phyloP scores from a whole-genome alignment of 1,140 invertebrate genomes.

The Zaprionus africanus region DNA sequence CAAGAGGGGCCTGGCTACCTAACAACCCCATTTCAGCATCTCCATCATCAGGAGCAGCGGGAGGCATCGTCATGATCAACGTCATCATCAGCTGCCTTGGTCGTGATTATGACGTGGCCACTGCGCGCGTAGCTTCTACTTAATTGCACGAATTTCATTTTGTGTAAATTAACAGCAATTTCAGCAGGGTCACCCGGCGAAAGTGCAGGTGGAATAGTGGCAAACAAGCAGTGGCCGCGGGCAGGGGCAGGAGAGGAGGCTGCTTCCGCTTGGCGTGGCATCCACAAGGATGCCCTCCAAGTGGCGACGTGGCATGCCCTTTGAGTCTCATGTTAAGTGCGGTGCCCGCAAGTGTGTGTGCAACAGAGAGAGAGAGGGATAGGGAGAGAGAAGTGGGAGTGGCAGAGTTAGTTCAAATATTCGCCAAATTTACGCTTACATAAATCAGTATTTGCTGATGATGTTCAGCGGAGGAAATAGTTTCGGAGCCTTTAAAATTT shows the following conservation, averaged over 20 bases:
- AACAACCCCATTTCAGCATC: constrained; percentile 16
- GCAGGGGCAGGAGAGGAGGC: neutral
- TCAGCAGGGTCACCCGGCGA: constrained; percentile 55
- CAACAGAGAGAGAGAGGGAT: neutral
- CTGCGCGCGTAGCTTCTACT: constrained; percentile 45
- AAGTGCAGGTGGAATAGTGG: constrained; percentile 50
- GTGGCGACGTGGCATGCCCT: constrained; percentile 15
- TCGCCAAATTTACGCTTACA: constrained; percentile 10
- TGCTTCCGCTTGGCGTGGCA: constrained; percentile 8
- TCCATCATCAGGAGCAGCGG: constrained; percentile 11
- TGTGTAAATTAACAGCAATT: constrained; percentile 82
- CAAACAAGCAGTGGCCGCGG: constrained; percentile 15
- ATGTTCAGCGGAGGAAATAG: neutral
- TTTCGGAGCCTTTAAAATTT: neutral
- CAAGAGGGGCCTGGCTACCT: neutral
- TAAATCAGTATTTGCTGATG: constrained; percentile 1
- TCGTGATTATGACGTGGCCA: constrained; percentile 37
- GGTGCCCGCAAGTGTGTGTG: constrained; percentile 11
- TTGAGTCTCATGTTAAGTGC: constrained; percentile 26
- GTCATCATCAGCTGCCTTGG: constrained; percentile 28
- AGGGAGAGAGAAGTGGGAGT: neutral
- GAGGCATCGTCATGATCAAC: constrained; percentile 22
- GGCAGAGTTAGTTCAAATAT: neutral
- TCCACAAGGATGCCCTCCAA: constrained; percentile 30
- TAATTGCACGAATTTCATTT: constrained; percentile 84